Base-by-base conservation (phyloP, 2,888 invertebrate genomes). In the Nomada ruficornis region DNA sequence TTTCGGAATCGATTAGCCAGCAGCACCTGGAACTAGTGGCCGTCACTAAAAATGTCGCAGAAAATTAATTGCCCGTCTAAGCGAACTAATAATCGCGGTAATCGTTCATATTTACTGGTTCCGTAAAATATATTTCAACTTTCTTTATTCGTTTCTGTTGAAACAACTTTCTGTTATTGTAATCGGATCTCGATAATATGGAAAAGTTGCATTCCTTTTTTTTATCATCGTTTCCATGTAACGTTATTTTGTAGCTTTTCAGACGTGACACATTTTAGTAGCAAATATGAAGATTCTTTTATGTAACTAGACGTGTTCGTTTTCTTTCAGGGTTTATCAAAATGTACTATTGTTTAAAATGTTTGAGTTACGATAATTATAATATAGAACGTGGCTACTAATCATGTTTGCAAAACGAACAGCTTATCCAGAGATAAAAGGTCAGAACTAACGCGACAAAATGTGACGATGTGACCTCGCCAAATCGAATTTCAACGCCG, bases 21-120 rank as follows among this genome's bases (percentile, higher is more conserved):
- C 67, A 75, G 76, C 72, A 50, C 68, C 59, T 73, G 60, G 54
- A 62, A 69, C 69, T 60, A 59, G 36, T 44, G 47, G n/a, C 29
- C 57, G 64, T 74, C 55, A 65, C 64, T 90, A 88, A 91, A 91
- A 91, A 88, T 83, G 90, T 90, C 88, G 87, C 84, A 82, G 88
- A 81, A 88, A 91, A 91, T 91, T 90, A 91, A 91, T 91, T 87
- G 90, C 77, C 83, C 89, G 87, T 88, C 87, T 90, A 85, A 81
- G 68, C 74, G 88, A 87, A 89, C 89, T 90, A 90, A 91, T 91
- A 89, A 90, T 89, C 88, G 89, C 87, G 70, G 69, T 64, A 52
- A 36, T 59, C 29, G 74, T 54, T 55, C 71, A 72, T 75, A 72
- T 71, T 85, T 79, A 36, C 36, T 36, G 9, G 36, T 7, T 36